Evolutionary conservation across 2,888 invertebrate genomes (phyloP), one percentile per base, ranked within the genome.

Genomic region (Apotomis capreana): DNA sequence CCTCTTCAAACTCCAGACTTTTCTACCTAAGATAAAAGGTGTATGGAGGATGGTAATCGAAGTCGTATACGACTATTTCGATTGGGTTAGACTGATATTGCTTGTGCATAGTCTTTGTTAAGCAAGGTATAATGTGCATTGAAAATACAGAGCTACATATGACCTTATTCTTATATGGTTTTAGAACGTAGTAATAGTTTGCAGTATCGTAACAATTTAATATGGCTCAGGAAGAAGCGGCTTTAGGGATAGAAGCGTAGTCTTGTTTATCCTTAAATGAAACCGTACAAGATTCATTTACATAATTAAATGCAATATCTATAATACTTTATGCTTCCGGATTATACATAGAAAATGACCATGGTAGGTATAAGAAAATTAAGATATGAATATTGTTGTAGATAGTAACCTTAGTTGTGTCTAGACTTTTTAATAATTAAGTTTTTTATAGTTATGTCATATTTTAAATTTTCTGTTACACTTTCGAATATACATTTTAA

Each of bases 141-240:
- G n/a, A 9, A 1, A 37, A 58, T 58, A 12, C 6, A 5, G 37
- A 58, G 37, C n/a, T 37, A 5, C 5, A 58, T 58, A 58, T 12
- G 37, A 10, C 3, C 37, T 58, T 58, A 58, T 10, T 13, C 46
- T 44, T 46, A 60, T 61, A 49, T 13, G 55, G 12, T 54, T 68
- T 26, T 46, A 60, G 57, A 46, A 15, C 78, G 78, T 83, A 83
- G 81, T 80, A 80, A 84, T 83, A 84, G 80, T 84, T 86, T 84
- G 84, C 79, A 77, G 83, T 79, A 75, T 78, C 75, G 82, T 87
- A 86, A 87, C 84, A 83, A 81, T 87, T 83, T 83, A 78, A 79
- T 79, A 51, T 69, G 49, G 80, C 78, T 81, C 76, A 71, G 59
- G n/a, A 70, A 74, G 77, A 76, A 78, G 72, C 75, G 74, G 76